Evolutionary conservation across 2,888 invertebrate species (phyloP), one percentile per base, ranked within the genome.

Genomic region (Atethmia centrago): DNA sequence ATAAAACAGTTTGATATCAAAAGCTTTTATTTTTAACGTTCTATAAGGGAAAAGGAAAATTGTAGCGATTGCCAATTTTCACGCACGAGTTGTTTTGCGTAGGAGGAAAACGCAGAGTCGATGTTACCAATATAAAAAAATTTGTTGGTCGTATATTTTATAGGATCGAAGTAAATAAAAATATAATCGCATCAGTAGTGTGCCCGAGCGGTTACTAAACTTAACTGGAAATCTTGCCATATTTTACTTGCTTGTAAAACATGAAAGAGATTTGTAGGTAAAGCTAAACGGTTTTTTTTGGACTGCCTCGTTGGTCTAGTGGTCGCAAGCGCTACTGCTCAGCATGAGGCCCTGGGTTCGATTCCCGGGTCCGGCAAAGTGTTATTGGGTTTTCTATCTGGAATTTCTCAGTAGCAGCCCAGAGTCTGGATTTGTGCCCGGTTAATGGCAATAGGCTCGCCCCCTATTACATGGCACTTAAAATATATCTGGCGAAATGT

Each of bases 21-120:
- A 69, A 63, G 55, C 64, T 77, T 77, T 75, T 74, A 80, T 80
- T 77, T 82, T 74, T 77, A 73, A 77, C 69, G 45, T 82, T 63
- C 51, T 67, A 49, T 53, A 70, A 55, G 56, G 64, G 53, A 63
- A 76, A 72, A 66, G 63, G 77, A 79, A 83, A 83, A 72, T 77
- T 66, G 77, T 74, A 75, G 61, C 74, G 70, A 85, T 85, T 80
- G 80, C 77, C 85, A 85, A 85, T 85, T 79, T 82, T 66, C 70
- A 87, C 85, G 87, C 85, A 85, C 70, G 78, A 74, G 45, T 73
- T 42, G 31, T 10, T 77, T 53, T 66, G 63, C 61, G 78, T 73
- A 19, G 47, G 69, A 75, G 71, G 75, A 85, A 85, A 83, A 76
- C 71, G 76, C 9, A 53, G 66, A 85, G 75, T 75, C 59, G 68